Base-by-base conservation (phyloP, 2,888 invertebrate genomes). In the Mystacides longicornis region DNA sequence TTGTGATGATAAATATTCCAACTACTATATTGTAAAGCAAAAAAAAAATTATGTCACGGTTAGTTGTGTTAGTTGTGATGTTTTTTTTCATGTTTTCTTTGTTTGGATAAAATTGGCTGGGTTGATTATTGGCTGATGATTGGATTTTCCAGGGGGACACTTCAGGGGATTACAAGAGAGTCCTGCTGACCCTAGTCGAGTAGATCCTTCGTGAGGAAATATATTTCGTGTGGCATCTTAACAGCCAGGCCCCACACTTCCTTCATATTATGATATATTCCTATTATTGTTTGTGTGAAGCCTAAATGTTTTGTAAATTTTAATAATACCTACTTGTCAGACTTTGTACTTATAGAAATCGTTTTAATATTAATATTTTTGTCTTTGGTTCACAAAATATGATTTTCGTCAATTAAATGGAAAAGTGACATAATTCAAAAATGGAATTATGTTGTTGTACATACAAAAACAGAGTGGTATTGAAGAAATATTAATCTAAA, bases 161-260 rank as follows among this genome's bases (percentile, higher is more conserved):
- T 63, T 90, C 91, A 68, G 93, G 93, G 67, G 91, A 93, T 81
- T 94, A 93, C 84, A 92, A 86, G 81, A 87, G 87, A 79, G 85
- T 90, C 68, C 83, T 94, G 70, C 82, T 93, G 74, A 86, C 91
- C 67, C 79, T 93, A 72, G 82, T 90, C 75, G 86, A 83, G 71
- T 83, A 83, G 69, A 72, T 31, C 18, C 45, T 49, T 45, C 45
- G 23, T 27, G 27, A 27, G 27, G 37, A 37, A 16, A 37, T 3
- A 7, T 4, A 37, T 16, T 3, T 16, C 3, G 7, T 14, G 14
- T 16, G 16, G 37, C 37, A 14, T 37, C 37, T 37, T 16, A 37
- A 14, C n/a, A n/a, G n/a, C n/a, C n/a, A n/a, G n/a, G n/a, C n/a
- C n/a, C 3, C 37, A 37, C 14, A n/a, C 37, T n/a, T 3, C 16